These are phyloP conservation scores for Caenorhabditis macrosperma DNA, from an alignment of 2,888 invertebrate genomes.

Conservation along the genomic window DNA sequence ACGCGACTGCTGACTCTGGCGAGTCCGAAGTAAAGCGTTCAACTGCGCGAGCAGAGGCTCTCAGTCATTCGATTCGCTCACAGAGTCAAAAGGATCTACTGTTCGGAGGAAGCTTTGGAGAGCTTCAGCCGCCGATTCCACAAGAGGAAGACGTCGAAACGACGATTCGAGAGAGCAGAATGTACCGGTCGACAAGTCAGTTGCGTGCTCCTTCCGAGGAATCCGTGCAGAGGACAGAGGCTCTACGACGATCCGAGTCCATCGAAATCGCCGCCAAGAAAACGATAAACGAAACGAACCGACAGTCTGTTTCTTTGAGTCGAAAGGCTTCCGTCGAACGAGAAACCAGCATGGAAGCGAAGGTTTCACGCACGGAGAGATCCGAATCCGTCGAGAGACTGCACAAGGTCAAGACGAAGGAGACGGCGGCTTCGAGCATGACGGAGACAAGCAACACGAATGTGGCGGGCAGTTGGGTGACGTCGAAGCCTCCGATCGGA, in stretches of 20 bases:
- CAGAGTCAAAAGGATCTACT: constrained; percentile 42
- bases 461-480: constrained; percentile 35
- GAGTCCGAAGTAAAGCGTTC: constrained; percentile 13
- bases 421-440: constrained; percentile 3
- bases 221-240: constrained; percentile 20
- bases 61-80: constrained; percentile 29
- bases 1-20: neutral
- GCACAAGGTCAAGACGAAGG: constrained; percentile 14
- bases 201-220: constrained; percentile 49
- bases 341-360: constrained; percentile 44
- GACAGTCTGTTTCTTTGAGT: constrained; percentile 34
- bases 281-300: constrained; percentile 9
- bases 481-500: constrained; percentile 33
- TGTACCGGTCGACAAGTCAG: constrained; percentile 44
- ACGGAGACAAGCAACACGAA: constrained; percentile 9
- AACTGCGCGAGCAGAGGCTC: neutral
- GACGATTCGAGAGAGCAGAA: constrained; percentile 31
- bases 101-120: constrained; percentile 54
- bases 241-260: constrained; percentile 40
- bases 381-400: constrained; percentile 22
- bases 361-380: constrained; percentile 10
- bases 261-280: constrained; percentile 25
- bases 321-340: constrained; percentile 38
- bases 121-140: constrained; percentile 32
- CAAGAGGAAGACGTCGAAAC: constrained; percentile 54